Evolutionary conservation across 2,113 vertebrate genomes (phyloP).

Genomic region (Falcunculus frontatus): DNA sequence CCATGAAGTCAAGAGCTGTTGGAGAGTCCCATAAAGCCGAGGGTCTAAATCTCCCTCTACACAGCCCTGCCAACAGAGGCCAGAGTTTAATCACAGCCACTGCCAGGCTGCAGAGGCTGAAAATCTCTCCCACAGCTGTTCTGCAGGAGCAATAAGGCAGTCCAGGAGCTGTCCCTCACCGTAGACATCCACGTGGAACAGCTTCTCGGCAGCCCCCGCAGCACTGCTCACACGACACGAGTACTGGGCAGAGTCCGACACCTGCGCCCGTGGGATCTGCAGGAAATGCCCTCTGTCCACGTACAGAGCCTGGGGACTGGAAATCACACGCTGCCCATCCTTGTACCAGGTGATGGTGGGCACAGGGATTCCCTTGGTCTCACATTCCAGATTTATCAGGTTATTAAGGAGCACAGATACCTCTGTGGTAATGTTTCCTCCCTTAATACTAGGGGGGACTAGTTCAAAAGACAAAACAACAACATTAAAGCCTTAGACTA

Average conservation of each 20-base stretch:
- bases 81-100: not conserved
- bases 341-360: conserved; percentile 90
- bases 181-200: conserved; percentile 83
- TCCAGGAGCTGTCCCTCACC: conserved; percentile 66
- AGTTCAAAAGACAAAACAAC: not conserved
- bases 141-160: not conserved
- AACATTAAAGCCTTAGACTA: not conserved
- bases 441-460: conserved; percentile 93
- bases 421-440: conserved; percentile 84
- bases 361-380: conserved; percentile 84
- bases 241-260: conserved; percentile 83
- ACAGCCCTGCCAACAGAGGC: not conserved
- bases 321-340: conserved; percentile 74
- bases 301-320: conserved; percentile 80
- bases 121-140: not conserved
- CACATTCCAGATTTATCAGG: conserved; percentile 85
- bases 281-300: conserved; percentile 86
- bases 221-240: conserved; percentile 80
- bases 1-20: not conserved
- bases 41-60: not conserved
- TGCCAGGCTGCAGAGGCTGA: not conserved
- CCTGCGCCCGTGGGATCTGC: conserved; percentile 82
- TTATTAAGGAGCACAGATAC: conserved; percentile 79
- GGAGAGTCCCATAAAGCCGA: not conserved
- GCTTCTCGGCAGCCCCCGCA: conserved; percentile 84